A percentile compares a stretch with the other conserved stretches of the same genome.
phyloP scores from a whole-genome alignment of 2,113 vertebrate genomes.

The Anas platyrhynchos region DNA sequence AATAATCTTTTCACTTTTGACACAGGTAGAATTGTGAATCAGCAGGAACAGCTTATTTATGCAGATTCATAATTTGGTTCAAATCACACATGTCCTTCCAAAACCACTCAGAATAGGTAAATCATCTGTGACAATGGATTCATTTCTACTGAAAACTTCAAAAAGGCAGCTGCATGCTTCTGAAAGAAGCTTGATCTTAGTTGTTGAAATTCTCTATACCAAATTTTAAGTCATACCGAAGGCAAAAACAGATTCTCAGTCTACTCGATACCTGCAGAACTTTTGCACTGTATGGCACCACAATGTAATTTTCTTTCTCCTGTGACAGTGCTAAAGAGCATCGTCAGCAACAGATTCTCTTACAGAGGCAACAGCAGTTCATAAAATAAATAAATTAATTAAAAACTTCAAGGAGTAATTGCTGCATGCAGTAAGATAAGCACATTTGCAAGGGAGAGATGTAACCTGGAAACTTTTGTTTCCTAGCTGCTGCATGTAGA shows the following conservation, averaged over 20 bases:
- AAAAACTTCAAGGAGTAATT: background rate
- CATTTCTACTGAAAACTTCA: background rate
- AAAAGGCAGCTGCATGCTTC: background rate
- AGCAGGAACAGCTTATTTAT: background rate
- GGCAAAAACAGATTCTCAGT: background rate
- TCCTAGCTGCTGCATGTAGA: background rate
- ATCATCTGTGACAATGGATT: background rate
- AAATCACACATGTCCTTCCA: background rate
- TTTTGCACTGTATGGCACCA: background rate
- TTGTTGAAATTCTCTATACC: background rate
- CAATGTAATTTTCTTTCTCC: background rate
- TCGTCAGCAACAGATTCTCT: fast-evolving
- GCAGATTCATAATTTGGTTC: background rate
- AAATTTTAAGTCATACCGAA: background rate
- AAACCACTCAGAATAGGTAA: background rate
- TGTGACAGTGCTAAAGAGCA: background rate
- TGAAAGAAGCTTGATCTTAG: background rate
- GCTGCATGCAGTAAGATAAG: fast-evolving
- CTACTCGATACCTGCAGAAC: background rate
- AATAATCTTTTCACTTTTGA: background rate
- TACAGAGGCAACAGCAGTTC: background rate
- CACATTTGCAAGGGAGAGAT: background rate
- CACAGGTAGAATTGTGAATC: background rate
- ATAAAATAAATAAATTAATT: background rate
- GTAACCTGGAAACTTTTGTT: background rate